Evolutionary conservation across 2,888 invertebrate genomes (phyloP).

Genomic region (Crematogaster levior): DNA sequence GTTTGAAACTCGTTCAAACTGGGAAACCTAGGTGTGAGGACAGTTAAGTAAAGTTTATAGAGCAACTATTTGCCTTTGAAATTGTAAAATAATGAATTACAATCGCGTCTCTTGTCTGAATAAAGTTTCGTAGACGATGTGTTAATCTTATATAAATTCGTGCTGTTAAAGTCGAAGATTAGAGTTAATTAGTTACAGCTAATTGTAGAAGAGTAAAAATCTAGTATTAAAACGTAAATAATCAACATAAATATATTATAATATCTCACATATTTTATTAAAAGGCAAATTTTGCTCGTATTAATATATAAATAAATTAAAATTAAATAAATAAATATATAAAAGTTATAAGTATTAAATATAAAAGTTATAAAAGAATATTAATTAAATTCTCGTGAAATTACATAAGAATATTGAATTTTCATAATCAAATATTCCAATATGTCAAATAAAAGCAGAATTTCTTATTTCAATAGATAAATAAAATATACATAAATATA

Average conservation of each 20-base stretch:
- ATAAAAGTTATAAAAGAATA: background rate
- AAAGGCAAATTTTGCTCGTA: background rate
- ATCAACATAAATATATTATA: background rate
- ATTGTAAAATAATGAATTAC: slow-evolving; percentile 38
- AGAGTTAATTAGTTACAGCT: background rate
- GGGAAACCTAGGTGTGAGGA: slow-evolving; percentile 24
- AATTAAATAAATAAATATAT: too few species aligned
- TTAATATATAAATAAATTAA: slow-evolving; percentile 8
- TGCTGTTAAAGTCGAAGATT: background rate
- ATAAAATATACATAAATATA: background rate
- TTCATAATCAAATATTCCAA: background rate
- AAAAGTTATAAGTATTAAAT: too few species aligned
- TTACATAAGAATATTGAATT: background rate
- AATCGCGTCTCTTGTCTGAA: background rate
- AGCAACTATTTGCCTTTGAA: slow-evolving; percentile 27
- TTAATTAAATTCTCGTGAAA: slow-evolving; percentile 8
- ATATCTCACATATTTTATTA: background rate
- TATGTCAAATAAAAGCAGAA: background rate
- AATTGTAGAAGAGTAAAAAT: background rate
- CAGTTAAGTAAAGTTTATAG: slow-evolving; percentile 51
- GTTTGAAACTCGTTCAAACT: slow-evolving; percentile 35
- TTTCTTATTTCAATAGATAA: background rate
- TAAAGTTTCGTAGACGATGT: slow-evolving; percentile 2
- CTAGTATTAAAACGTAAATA: background rate
- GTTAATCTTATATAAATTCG: slow-evolving; percentile 1